Evolutionary conservation across 2,113 vertebrate species (phyloP).

Genomic region (Bothrops jararaca): DNA sequence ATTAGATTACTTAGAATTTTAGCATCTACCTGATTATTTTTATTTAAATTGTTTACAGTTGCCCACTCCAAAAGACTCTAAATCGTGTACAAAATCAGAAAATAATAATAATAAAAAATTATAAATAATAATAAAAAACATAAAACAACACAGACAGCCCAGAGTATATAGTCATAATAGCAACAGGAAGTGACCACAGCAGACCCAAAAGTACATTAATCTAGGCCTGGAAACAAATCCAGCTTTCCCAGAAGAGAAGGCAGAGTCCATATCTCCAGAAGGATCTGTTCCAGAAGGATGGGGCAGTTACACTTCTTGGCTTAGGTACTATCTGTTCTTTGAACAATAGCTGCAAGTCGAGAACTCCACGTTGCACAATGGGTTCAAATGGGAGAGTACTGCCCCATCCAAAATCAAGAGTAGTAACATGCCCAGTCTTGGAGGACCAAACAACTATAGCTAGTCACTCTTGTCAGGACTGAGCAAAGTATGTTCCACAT

Average conservation of each 20-base stretch:
- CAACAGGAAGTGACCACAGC: background rate
- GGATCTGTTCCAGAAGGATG: background rate
- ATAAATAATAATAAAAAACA: background rate
- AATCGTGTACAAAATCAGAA: background rate
- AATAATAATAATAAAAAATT: too few species aligned
- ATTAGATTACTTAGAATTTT: background rate
- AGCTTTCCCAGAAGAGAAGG: background rate
- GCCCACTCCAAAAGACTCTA: background rate
- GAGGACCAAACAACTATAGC: background rate
- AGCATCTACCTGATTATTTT: background rate
- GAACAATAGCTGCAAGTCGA: background rate
- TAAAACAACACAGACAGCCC: background rate
- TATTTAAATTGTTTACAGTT: background rate
- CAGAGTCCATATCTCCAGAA: background rate
- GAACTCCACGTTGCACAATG: background rate
- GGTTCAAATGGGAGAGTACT: background rate
- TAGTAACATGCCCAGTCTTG: background rate
- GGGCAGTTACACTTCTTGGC: background rate
- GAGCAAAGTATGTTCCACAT: background rate
- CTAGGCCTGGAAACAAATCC: background rate
- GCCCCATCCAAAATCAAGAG: background rate
- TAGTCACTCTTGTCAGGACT: background rate
- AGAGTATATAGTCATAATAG: background rate
- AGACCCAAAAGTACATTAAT: background rate
- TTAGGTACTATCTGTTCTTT: background rate